These are phyloP conservation scores for Stictonetta naevosa DNA, from an alignment of 2,113 vertebrate genomes.

Conservation along the genomic window DNA sequence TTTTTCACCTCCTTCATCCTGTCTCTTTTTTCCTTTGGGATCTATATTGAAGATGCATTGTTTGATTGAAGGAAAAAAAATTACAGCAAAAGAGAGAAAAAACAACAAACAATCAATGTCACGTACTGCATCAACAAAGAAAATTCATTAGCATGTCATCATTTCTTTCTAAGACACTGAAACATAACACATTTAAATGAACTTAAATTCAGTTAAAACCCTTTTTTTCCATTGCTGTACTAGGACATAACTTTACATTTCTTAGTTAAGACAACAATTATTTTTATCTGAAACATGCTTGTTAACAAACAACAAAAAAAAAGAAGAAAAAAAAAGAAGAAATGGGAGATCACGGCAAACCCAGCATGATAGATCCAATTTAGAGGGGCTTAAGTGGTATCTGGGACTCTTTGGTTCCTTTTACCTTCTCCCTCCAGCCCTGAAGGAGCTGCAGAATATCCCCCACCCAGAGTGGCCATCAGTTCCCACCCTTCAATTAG, in stretches of 20 bases:
- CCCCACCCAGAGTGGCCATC: neutral
- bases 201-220: neutral
- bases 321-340: neutral
- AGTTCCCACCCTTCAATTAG: neutral
- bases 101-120: neutral
- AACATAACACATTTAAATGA: neutral
- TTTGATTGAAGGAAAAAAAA: neutral
- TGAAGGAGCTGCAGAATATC: neutral
- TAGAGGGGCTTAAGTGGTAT: neutral
- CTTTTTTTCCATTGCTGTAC: neutral
- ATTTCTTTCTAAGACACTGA: neutral
- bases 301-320: neutral
- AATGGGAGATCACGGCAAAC: neutral
- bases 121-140: neutral
- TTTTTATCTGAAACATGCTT: neutral
- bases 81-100: neutral
- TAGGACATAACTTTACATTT: neutral
- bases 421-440: neutral
- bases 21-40: slow-evolving; percentile 50
- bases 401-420: neutral
- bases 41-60: slow-evolving; percentile 23
- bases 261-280: neutral
- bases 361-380: neutral
- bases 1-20: neutral
- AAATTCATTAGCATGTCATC: neutral